These are phyloP conservation scores for Corythaixoides concolor DNA, from an alignment of 2,113 vertebrate genomes.

Conservation along the genomic window DNA sequence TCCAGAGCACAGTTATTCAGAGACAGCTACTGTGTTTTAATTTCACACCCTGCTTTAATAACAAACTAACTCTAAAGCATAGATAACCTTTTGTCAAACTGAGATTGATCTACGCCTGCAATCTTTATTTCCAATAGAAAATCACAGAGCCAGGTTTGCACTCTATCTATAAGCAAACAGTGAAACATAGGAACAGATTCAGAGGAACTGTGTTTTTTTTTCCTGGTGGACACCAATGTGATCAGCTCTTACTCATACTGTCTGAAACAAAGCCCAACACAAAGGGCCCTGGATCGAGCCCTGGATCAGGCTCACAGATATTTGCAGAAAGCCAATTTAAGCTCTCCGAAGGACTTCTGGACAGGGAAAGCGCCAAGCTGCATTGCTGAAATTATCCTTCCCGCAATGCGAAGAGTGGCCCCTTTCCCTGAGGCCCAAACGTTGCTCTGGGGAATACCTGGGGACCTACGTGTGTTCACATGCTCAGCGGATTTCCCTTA, in stretches of 20 bases:
- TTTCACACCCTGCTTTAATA: slow-evolving; percentile 3
- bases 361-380: background rate
- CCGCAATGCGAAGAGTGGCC: rapidly evolving
- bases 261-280: background rate
- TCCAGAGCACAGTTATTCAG: background rate
- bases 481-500: background rate
- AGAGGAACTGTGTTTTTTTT: background rate
- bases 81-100: slow-evolving; percentile 4
- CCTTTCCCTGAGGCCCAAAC: background rate
- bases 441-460: background rate
- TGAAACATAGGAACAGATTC: background rate
- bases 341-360: background rate
- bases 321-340: slow-evolving; percentile 1
- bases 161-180: background rate
- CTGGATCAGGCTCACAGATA: background rate
- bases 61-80: background rate
- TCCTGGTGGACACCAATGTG: background rate
- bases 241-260: background rate
- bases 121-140: background rate
- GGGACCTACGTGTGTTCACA: rapidly evolving
- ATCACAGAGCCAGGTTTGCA: background rate
- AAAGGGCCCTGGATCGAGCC: background rate
- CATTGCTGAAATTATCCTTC: background rate
- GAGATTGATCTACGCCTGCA: background rate
- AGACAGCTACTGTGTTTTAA: background rate